Conservation (phyloP, 2,888 invertebrate species). For the Melinaea menophilus region DNA sequence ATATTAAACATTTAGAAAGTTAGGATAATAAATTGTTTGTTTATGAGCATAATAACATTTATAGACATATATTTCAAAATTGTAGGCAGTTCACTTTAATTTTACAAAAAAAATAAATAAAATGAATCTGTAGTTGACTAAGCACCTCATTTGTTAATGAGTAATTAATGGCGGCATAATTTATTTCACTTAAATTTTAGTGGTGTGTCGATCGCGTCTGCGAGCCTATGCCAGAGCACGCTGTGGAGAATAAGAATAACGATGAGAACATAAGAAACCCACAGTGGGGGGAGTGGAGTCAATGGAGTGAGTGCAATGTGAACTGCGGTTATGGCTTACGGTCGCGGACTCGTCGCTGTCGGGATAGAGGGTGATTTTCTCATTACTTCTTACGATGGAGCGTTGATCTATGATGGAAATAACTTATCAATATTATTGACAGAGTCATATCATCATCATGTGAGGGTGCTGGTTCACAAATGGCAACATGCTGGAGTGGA, state of each 20-base stretch:
- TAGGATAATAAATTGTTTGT: no score
- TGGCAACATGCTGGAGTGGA: constrained; percentile 64
- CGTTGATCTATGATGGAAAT: no score
- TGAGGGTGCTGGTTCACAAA: constrained; percentile 63
- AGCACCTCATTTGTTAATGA: no score
- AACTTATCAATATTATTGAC: background rate
- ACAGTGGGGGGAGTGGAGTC: constrained; percentile 77
- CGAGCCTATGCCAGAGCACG: constrained; percentile 76
- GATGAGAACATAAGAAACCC: constrained; percentile 42
- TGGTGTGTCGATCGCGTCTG: constrained; percentile 86
- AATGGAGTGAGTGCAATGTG: constrained; percentile 83
- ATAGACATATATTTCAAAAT: no score
- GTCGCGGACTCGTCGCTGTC: constrained; percentile 80
- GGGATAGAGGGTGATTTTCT: constrained; percentile 49
- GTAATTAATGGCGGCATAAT: no score
- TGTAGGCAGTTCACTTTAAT: no score
- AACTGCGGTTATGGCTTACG: constrained; percentile 84
- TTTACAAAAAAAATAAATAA: no score
- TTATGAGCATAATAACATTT: no score
- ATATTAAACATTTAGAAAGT: no score
- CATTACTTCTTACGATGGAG: no score
- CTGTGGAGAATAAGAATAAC: constrained; percentile 33
- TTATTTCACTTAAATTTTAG: constrained; percentile 52
- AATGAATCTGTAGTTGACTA: no score
- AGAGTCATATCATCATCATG: constrained; percentile 36